Base-by-base conservation (phyloP, 1,140 invertebrate species). In the Mycetomoellerius zeteki region DNA sequence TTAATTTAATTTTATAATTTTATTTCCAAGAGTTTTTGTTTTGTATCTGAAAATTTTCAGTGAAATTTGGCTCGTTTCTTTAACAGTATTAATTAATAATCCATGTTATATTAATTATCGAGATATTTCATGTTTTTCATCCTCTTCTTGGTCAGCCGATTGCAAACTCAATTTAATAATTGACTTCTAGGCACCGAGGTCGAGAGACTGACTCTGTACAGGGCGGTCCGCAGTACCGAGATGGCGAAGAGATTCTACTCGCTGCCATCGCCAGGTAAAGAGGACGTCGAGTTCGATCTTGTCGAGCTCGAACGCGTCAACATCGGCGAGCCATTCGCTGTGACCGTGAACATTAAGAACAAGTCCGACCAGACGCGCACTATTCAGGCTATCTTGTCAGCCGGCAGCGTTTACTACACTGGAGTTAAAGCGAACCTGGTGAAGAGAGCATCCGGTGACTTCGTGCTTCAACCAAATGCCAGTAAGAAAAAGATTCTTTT, bases 341-440 rank as follows among this genome's bases (percentile, higher is more conserved):
- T 98, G 10, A 96, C 95, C 0, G 96, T 98, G 8, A 96, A 96
- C 50, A 96, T 97, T 72, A 95, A 96, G 64, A 98, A 98, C 88
- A 97, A 96, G 89, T 96, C 96, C 8, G 90, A 96, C 3, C 94
- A 97, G 89, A 94, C 94, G 10, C 93, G 98, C 60, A 96, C 94
- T 3, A 96, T 98, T 27, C 96, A 96, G 72, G 96, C 97, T 0
- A 96, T 96, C 7, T 90, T 98, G 43, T 96, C 96, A 10, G 96
- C 97, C 0, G 96, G 96, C 7, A 97, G 97, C 88, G 96, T 98
- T n/a, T 98, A 96, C 93, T 98, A 98, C 92, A 98, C 97, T 27
- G 98, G 98, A 43, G 96, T 98, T 47, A 96, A 96, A 92, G 97
- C 96, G 0, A 95, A 97, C 12, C 91, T 96, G 52, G 96, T 98